Percentiles rank a stretch among this genome's conserved stretches.
Evolutionary conservation across 2,113 vertebrate species (phyloP).

Genomic region (Hippocampus mohnikei): DNA sequence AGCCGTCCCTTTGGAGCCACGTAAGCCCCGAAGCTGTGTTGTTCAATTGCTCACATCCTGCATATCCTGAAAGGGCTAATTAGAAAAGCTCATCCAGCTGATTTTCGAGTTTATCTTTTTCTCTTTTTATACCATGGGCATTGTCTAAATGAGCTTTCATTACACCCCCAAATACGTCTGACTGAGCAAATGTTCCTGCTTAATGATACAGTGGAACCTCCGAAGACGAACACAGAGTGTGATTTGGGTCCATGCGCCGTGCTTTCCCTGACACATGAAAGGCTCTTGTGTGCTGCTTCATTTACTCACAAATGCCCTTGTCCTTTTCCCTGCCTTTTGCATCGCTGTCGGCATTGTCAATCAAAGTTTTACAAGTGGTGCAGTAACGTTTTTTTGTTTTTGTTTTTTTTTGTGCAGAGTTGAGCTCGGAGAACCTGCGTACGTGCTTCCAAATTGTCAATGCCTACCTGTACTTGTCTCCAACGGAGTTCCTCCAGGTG

Average conservation of each 20-base stretch:
- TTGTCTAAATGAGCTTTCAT: not conserved
- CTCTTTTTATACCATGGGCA: not conserved
- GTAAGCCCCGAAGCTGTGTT: not conserved
- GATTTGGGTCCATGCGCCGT: not conserved
- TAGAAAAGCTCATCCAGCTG: not conserved
- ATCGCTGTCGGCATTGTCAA: not conserved
- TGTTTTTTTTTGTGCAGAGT: constrained; percentile 75
- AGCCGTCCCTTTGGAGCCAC: not conserved
- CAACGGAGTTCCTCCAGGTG: constrained; percentile 94
- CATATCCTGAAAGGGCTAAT: not conserved
- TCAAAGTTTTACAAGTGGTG: not conserved
- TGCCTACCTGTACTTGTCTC: constrained; percentile 88
- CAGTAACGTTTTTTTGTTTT: constrained; percentile 23
- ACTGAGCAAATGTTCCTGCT: not conserved
- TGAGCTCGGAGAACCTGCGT: constrained; percentile 91
- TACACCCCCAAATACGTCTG: not conserved
- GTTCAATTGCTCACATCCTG: constrained; percentile 15
- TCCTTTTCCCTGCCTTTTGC: not conserved
- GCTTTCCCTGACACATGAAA: not conserved
- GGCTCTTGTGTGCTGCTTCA: not conserved
- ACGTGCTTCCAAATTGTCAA: constrained; percentile 97
- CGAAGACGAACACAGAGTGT: not conserved
- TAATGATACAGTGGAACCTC: not conserved
- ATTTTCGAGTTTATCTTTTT: not conserved
- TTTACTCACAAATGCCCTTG: not conserved